Evolutionary conservation across 37 sponge, comb jelly and placozoan species (phyloP).

Genomic region (Chondrilla cf. caribensis): DNA sequence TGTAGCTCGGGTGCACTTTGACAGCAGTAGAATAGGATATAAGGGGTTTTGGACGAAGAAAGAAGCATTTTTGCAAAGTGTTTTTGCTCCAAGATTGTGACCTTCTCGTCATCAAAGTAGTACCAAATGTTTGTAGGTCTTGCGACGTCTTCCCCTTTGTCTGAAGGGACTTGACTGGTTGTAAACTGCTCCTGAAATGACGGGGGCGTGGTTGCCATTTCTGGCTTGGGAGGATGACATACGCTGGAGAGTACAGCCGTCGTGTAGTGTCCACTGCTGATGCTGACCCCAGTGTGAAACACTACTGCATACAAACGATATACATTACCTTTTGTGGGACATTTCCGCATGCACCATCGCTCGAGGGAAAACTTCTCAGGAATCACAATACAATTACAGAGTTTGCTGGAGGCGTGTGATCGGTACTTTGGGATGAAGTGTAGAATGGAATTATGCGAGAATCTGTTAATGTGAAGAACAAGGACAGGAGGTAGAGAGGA

Average conservation of each 20-base stretch:
- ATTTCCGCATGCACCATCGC: constrained; percentile 53
- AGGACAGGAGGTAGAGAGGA: constrained; percentile 50
- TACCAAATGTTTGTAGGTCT: neutral
- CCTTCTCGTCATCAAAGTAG: constrained; percentile 24
- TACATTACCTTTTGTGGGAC: constrained; percentile 21
- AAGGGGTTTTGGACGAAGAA: constrained; percentile 41
- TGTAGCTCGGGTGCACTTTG: too few species aligned
- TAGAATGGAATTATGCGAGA: constrained; percentile 30
- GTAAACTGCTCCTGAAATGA: neutral
- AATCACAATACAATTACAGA: constrained; percentile 51
- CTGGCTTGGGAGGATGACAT: neutral
- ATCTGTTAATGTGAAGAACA: constrained; percentile 68
- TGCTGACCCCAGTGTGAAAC: constrained; percentile 58
- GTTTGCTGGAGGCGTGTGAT: constrained; percentile 39
- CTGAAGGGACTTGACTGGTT: too few species aligned
- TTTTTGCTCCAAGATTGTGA: neutral
- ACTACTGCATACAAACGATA: constrained; percentile 72
- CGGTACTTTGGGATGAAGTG: constrained; percentile 21
- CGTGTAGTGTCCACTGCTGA: constrained; percentile 75
- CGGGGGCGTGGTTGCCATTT: neutral
- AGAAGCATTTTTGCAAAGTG: constrained; percentile 14
- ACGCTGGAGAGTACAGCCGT: constrained; percentile 11
- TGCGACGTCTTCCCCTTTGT: neutral
- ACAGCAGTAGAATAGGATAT: constrained; percentile 62
- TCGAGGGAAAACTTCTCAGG: constrained; percentile 46